These are phyloP conservation scores for Cephus nigrinus DNA, from an alignment of 2,888 invertebrate species.

Conservation along the genomic window DNA sequence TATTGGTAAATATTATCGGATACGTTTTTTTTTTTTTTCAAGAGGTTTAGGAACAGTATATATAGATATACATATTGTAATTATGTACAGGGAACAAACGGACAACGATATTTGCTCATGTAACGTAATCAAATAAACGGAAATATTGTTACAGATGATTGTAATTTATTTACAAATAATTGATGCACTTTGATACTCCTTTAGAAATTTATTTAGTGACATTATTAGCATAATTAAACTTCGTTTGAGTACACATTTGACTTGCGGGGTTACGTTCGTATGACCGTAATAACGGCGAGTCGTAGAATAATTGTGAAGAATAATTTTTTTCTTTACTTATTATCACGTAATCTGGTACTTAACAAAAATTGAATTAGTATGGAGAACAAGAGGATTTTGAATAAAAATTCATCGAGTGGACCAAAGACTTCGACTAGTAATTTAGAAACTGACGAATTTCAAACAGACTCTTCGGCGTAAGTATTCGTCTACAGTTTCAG, in stretches of 20 bases:
- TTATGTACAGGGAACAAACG: conserved; percentile 51
- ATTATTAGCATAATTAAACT: not conserved
- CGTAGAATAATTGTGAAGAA: not conserved
- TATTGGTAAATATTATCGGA: conserved; percentile 12
- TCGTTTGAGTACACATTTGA: not conserved
- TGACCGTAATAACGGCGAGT: not conserved
- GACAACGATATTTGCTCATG: conserved; percentile 49
- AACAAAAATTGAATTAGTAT: not conserved
- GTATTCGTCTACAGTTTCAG: not conserved
- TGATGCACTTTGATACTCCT: not conserved
- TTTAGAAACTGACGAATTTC: not conserved
- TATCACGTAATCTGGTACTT: not conserved
- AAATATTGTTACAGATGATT: conserved; percentile 38
- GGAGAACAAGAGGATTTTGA: not conserved
- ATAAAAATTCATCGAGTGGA: not conserved
- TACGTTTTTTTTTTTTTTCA: conserved; percentile 23
- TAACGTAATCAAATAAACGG: conserved; percentile 54
- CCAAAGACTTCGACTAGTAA: not conserved
- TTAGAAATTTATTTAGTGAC: not conserved
- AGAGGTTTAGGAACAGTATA: conserved; percentile 40
- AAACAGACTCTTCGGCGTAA: not conserved
- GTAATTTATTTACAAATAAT: not conserved
- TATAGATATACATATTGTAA: conserved; percentile 41
- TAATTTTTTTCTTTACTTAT: too few relatives aligned
- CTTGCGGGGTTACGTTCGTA: not conserved